phyloP scores from a whole-genome alignment of 2,888 invertebrate genomes.

The Sinotaia quadrata region DNA sequence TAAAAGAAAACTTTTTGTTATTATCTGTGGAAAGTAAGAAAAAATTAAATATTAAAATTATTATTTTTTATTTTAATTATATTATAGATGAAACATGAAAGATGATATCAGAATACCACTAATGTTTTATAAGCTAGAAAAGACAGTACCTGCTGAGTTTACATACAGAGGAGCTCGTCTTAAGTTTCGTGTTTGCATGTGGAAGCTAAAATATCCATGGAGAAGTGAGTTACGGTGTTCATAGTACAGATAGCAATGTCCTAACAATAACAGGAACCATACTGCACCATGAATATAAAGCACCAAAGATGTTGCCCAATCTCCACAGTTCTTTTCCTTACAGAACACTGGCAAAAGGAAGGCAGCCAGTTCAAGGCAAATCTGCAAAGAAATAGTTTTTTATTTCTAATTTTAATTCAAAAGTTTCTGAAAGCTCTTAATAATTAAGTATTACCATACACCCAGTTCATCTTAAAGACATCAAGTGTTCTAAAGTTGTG shows the following conservation, averaged over 20 bases:
- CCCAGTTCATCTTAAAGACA: too few species aligned
- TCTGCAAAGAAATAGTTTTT: too few species aligned
- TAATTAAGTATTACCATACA: too few species aligned
- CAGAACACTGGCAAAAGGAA: conserved; percentile 53
- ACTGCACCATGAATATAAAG: conserved; percentile 57
- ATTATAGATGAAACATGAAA: not conserved
- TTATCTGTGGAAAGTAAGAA: too few species aligned
- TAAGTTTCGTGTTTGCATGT: conserved; percentile 58
- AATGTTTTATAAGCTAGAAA: not conserved
- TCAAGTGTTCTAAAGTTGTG: too few species aligned
- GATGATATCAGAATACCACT: not conserved
- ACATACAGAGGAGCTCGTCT: conserved; percentile 55
- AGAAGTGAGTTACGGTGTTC: conserved; percentile 58
- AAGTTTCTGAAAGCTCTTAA: too few species aligned
- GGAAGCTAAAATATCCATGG: conserved; percentile 65
- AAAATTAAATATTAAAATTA: too few species aligned
- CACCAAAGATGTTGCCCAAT: conserved; percentile 41
- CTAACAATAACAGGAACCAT: conserved; percentile 56
- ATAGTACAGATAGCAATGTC: conserved; percentile 56
- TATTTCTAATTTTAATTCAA: too few species aligned
- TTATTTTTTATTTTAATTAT: too few species aligned
- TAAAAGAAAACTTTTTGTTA: too few species aligned
- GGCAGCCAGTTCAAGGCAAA: conserved; percentile 47
- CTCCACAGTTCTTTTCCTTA: conserved; percentile 33
- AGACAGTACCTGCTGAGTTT: conserved; percentile 59